These are phyloP conservation scores for Microctonus hyperodae DNA, from an alignment of 2,888 invertebrate genomes.

Conservation along the genomic window DNA sequence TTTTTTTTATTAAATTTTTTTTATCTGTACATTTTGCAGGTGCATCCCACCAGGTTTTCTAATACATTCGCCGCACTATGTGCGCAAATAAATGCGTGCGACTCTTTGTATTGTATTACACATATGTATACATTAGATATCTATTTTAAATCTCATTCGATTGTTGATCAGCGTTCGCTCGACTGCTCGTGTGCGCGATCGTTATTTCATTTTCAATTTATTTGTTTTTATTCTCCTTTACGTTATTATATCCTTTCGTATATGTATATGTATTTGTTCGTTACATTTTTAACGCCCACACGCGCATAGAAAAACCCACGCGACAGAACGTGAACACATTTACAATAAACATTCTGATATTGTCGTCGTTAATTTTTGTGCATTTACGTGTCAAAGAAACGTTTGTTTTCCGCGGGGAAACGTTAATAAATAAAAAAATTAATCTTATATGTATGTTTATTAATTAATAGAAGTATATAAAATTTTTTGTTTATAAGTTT, in stretches of 20 bases:
- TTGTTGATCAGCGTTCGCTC: constrained; percentile 21
- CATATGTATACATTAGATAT: neutral
- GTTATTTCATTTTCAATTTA: neutral
- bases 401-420: neutral
- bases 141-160: constrained; percentile 19
- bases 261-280: neutral
- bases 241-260: neutral
- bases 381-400: neutral
- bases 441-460: neutral
- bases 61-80: constrained; percentile 10
- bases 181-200: constrained; percentile 9
- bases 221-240: neutral
- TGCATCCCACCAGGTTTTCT: constrained; percentile 35
- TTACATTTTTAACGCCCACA: constrained; percentile 12
- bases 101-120: constrained; percentile 16
- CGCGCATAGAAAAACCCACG: constrained; percentile 4
- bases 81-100: constrained; percentile 28
- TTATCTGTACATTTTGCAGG: no score
- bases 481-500: constrained; percentile 3
- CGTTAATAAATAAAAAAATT: neutral
- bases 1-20: no score
- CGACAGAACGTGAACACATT: neutral
- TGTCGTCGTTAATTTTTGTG: neutral
- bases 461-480: neutral
- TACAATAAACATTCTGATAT: neutral